Evolutionary conservation across 2,888 invertebrate species (phyloP).

Genomic region (Protula sp.): DNA sequence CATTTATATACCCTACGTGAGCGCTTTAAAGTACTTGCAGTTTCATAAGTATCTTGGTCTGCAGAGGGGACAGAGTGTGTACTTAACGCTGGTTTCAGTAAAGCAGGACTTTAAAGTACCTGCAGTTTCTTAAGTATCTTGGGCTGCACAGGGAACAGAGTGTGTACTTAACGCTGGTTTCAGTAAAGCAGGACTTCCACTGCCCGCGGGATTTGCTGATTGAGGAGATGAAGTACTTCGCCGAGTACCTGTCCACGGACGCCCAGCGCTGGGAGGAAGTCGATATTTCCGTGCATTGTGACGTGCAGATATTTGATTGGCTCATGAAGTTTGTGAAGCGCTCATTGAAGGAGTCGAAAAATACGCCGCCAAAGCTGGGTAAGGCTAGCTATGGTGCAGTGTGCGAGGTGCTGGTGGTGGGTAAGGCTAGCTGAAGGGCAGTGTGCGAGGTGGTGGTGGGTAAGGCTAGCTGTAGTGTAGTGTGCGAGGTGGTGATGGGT

Average conservation of each 20-base stretch:
- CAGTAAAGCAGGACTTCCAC: constrained; percentile 76
- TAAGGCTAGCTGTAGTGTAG: too few species aligned
- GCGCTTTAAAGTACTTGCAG: too few species aligned
- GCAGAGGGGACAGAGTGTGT: too few species aligned
- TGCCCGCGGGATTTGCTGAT: constrained; percentile 81
- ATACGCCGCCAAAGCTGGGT: constrained; percentile 39
- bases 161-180: not conserved
- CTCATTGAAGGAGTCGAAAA: constrained; percentile 30
- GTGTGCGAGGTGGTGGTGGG: too few species aligned
- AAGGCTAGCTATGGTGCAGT: too few species aligned
- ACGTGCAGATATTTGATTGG: constrained; percentile 93
- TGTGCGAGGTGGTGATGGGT: too few species aligned
- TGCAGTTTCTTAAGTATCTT: too few species aligned
- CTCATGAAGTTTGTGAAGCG: constrained; percentile 89
- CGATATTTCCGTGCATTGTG: constrained; percentile 95
- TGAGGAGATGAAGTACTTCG: constrained; percentile 89
- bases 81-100: constrained; percentile 45
- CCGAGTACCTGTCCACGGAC: constrained; percentile 51
- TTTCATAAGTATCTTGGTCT: too few species aligned
- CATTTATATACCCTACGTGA: not conserved
- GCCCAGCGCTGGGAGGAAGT: constrained; percentile 66
- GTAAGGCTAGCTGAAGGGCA: too few species aligned
- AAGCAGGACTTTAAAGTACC: constrained; percentile 91
- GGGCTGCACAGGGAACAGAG: too few species aligned
- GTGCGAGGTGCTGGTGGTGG: too few species aligned